Evolutionary conservation across 1,140 invertebrate species (phyloP), one percentile per base, ranked within the genome.

Genomic region (Diploscapter pachys): DNA sequence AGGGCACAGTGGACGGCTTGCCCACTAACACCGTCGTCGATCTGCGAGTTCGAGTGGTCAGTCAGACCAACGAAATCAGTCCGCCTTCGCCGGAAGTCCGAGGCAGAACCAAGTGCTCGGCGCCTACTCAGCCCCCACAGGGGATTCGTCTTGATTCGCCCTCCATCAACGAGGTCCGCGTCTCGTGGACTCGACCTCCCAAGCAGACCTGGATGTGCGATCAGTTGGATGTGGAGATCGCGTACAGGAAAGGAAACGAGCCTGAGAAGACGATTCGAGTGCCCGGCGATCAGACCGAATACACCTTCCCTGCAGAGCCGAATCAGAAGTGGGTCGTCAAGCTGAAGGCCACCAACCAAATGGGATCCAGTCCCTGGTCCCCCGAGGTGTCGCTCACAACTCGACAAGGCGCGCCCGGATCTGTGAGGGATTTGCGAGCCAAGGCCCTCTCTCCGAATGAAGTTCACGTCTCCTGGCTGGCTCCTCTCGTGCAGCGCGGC

Each of bases 1-100:
- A 75, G 5, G 78, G 80, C 31, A 86, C 84, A 9, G 80, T 85
- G 6, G 75, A 80, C 55, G 75, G 74, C 48, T 77, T 85, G 13
- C 83, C 84, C 31, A 85, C 83, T 5, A 85, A 85, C 74, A 82
- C 64, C 51, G 83, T 75, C 63, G 81, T 85, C 49, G 83, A 85
- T 57, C 54, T 85, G 31, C 63, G 83, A 55, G 80, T 85, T 48
- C 65, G 71, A n/a, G 81, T 80, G 11, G 75, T 86, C 53, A 78
- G 72, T 4, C 67, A 72, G 48, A 76, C 80, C 13, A 86, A 86
- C 65, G 80, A 83, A 71, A 80, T 81, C n/a, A 75, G 75, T 51
- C 75, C 73, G 61, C 83, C 83, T 50, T 80, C 78, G 3, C 83
- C 83, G 50, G 83, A 85, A 79, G 84, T 82, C 62, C 76, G 83